Percentiles rank a stretch among this genome's conserved stretches.
phyloP scores from a whole-genome alignment of 2,113 vertebrate species.

The Oreochromis spilurus region DNA sequence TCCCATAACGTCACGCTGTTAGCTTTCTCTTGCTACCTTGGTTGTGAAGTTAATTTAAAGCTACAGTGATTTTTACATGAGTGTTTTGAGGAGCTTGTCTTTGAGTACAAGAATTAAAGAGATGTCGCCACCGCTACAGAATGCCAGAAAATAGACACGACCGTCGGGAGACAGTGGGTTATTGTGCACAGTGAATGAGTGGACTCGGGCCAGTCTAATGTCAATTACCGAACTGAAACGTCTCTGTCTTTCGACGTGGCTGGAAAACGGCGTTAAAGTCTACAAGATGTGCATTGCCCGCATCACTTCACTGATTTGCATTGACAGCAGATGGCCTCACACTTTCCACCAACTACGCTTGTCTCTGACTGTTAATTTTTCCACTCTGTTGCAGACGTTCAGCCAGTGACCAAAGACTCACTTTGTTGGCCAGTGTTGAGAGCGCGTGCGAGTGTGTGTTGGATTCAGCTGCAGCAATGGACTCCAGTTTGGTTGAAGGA shows the following conservation, averaged over 20 bases:
- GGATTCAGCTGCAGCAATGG: slow-evolving; percentile 78
- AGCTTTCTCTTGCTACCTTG: neutral
- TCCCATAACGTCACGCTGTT: neutral
- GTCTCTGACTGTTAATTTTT: neutral
- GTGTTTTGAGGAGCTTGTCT: neutral
- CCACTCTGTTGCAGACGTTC: slow-evolving; percentile 33
- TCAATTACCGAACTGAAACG: slow-evolving; percentile 37
- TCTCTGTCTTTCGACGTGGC: slow-evolving; percentile 11
- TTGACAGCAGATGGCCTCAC: neutral
- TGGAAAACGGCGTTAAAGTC: neutral
- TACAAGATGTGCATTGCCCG: neutral
- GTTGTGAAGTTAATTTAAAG: neutral
- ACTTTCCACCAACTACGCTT: slow-evolving; percentile 1
- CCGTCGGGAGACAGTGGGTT: slow-evolving; percentile 49
- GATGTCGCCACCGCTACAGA: slow-evolving; percentile 2
- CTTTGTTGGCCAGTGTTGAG: slow-evolving; percentile 53
- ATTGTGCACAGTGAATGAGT: slow-evolving; percentile 65
- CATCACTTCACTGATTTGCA: slow-evolving; percentile 6
- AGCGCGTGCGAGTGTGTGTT: neutral
- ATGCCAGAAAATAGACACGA: slow-evolving; percentile 29
- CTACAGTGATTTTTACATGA: accelerated
- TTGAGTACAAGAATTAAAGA: accelerated
- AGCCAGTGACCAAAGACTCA: slow-evolving; percentile 65
- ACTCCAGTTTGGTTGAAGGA: slow-evolving; percentile 96
- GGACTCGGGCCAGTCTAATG: slow-evolving; percentile 45